Base-by-base conservation (phyloP, 2,113 vertebrate species). In the Spea bombifrons region DNA sequence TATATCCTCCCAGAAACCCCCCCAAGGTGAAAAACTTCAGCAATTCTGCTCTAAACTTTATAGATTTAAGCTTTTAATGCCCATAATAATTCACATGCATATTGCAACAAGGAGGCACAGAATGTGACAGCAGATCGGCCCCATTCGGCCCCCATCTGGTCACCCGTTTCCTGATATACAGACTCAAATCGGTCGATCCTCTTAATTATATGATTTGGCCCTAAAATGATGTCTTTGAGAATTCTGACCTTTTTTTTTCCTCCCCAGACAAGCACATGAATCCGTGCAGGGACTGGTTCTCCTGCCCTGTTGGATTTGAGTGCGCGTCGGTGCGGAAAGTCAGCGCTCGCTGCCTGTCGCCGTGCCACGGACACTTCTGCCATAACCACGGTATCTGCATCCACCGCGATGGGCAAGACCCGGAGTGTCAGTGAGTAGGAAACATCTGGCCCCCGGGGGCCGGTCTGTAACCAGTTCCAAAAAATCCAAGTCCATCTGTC, bases 371-470 rank as follows among this genome's bases (percentile, higher is more conserved):
- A 0, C 83, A 82, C 83, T 90, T 92, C 89, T 96, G 95, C 86
- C 92, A 90, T 79, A 92, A 95, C 84, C 89, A 92, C 0, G 94
- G 95, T 84, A 92, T 95, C 88, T 96, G 94, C 75, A 92, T 91
- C 0, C 95, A 96, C 83, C 86, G 68, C 5, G 85, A 69, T 0
- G 89, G 76, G 4, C 90, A 86, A 0, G 86, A 73, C 15, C 94
- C 95, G 0, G 83, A 91, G 44, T 96, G 94, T 88, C 92, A 83
- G 95, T 96, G 84, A 89, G 90, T 84, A 59, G 43, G 2, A 44
- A n/a, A 30, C 30, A 30, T 30, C 30, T 30, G 30, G 30, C 30
- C 30, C 30, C 30, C 30, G 30, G 30, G 30, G 30, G 30, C 30
- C 30, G 30, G 30, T 30, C 30, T 30, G 30, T 30, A 30, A 30